phyloP scores from a whole-genome alignment of 2,797 vertebrate species.

The Buceros bicornis region DNA sequence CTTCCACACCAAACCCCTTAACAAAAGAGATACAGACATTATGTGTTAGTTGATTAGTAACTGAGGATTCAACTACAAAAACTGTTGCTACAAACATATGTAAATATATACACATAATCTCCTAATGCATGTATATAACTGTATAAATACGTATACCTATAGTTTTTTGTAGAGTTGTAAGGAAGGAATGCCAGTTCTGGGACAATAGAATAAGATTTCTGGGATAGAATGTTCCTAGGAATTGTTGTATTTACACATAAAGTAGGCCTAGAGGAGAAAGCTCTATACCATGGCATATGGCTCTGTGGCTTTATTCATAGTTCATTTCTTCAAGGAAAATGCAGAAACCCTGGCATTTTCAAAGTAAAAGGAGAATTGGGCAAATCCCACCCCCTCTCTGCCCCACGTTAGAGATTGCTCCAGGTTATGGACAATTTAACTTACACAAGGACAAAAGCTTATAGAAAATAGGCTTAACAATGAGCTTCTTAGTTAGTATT shows the following conservation, averaged over 20 bases:
- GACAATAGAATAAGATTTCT: background rate
- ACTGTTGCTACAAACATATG: background rate
- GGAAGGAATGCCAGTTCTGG: background rate
- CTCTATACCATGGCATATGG: background rate
- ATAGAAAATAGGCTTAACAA: background rate
- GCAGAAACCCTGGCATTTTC: background rate
- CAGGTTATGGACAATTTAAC: background rate
- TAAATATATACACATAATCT: background rate
- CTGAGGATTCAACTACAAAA: background rate
- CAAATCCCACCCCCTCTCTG: background rate
- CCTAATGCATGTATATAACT: fast-evolving
- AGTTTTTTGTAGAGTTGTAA: background rate
- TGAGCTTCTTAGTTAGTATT: background rate
- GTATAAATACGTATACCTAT: fast-evolving
- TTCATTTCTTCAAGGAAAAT: background rate
- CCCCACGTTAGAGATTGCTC: background rate
- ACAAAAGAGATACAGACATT: background rate
- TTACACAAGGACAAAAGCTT: background rate
- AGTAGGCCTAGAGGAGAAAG: background rate
- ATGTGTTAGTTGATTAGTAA: background rate
- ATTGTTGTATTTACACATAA: background rate
- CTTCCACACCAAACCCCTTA: background rate
- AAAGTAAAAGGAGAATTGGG: background rate
- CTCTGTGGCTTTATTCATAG: background rate
- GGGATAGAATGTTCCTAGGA: background rate